Conservation (phyloP, 92 coral and sea anemone species). For the Parazoanthus atlanticus region DNA sequence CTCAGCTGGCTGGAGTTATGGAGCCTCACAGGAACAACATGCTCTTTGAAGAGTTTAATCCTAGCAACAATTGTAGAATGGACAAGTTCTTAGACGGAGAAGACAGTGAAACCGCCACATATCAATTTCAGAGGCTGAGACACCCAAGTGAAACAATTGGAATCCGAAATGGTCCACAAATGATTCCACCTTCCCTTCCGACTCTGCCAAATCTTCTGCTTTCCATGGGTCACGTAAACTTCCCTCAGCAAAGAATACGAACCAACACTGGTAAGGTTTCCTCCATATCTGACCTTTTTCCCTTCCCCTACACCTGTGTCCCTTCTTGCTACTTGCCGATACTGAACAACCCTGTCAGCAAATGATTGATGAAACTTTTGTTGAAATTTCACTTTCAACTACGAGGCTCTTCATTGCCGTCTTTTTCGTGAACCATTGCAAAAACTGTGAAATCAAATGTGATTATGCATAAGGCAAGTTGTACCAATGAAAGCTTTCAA, state of each 20-base stretch:
- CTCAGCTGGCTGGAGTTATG: not conserved
- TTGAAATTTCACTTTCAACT: not conserved
- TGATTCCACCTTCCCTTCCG: conserved; percentile 7
- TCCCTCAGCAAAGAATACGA: conserved; percentile 30
- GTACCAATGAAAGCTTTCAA: not conserved
- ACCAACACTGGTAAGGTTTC: conserved; percentile 24
- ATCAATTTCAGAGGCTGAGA: conserved; percentile 26
- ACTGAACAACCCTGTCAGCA: not conserved
- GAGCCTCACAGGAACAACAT: conserved; percentile 19
- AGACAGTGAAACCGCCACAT: not conserved
- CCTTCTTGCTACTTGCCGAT: not conserved
- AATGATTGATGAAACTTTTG: not conserved
- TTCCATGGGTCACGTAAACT: conserved; percentile 17
- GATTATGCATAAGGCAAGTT: not conserved
- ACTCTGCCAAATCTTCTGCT: conserved; percentile 25
- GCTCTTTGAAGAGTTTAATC: conserved; percentile 2
- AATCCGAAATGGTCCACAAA: conserved; percentile 18
- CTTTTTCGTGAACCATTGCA: too few species aligned
- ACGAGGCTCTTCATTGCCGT: not conserved
- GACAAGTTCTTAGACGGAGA: not conserved
- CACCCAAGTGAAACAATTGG: conserved; percentile 15
- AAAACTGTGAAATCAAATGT: not conserved
- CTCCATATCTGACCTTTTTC: not conserved
- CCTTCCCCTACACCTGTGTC: not conserved
- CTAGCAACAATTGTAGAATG: not conserved